These are phyloP conservation scores for Meandrina meandrites DNA, from an alignment of 92 coral and sea anemone species.

Conservation along the genomic window DNA sequence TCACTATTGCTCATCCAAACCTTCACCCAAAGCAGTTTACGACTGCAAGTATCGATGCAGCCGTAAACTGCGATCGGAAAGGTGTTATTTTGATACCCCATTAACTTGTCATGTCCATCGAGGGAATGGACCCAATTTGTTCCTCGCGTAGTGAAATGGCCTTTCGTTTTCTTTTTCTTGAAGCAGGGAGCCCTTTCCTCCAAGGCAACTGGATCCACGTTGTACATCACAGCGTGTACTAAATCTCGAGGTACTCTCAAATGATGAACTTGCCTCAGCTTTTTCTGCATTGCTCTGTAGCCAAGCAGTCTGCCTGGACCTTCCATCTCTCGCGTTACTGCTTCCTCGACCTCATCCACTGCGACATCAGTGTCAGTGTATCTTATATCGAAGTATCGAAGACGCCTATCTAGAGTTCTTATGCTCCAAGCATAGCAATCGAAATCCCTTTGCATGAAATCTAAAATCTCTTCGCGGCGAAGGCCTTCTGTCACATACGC, in stretches of 20 bases:
- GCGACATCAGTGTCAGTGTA: no score
- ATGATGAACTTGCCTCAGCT: constrained; percentile 40
- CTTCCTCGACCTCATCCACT: no score
- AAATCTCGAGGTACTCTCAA: constrained; percentile 59
- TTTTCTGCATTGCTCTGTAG: no score
- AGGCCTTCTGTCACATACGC: no score
- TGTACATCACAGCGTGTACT: constrained; percentile 59
- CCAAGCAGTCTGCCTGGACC: no score
- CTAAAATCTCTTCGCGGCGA: no score
- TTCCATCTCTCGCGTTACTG: no score
- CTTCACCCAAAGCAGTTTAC: constrained; percentile 55
- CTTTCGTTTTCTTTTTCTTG: constrained; percentile 47
- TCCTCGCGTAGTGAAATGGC: constrained; percentile 60
- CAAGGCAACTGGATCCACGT: constrained; percentile 56
- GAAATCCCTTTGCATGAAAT: no score
- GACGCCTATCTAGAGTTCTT: no score
- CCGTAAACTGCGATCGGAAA: constrained; percentile 56
- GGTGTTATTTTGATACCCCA: constrained; percentile 52
- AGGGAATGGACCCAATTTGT: constrained; percentile 47
- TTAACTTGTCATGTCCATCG: constrained; percentile 50
- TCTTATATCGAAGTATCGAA: no score
- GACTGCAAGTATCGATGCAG: constrained; percentile 59
- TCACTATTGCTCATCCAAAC: constrained; percentile 58
- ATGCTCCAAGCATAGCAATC: no score
- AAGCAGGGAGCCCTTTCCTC: constrained; percentile 55